These are phyloP conservation scores for Melanchra persicariae DNA, from an alignment of 2,888 invertebrate genomes.

Conservation along the genomic window DNA sequence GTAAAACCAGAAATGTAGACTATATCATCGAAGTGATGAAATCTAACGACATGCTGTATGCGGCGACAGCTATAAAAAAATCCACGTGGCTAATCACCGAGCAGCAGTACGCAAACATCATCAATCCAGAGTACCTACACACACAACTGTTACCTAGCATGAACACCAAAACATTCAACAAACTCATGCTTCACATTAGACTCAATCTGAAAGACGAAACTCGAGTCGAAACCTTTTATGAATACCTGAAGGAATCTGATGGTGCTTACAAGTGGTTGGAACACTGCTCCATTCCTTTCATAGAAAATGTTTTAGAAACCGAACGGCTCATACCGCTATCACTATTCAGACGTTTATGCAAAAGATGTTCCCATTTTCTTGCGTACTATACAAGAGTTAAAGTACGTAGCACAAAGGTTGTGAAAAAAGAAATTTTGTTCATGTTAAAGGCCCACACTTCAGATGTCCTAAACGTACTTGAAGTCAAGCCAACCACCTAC, in stretches of 20 bases:
- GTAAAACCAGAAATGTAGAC: no score
- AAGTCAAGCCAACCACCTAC: slow-evolving; percentile 40
- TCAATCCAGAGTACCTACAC: slow-evolving; percentile 32
- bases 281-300: no score
- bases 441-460: slow-evolving; percentile 68
- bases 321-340: slow-evolving; percentile 56
- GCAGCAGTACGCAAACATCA: slow-evolving; percentile 68
- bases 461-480: slow-evolving; percentile 74
- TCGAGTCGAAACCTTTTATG: no score
- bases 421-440: slow-evolving; percentile 52
- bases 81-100: slow-evolving; percentile 80
- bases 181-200: no score
- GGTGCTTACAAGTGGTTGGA: no score
- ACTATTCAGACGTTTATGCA: slow-evolving; percentile 73
- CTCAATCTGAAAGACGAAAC: no score
- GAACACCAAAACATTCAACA: no score
- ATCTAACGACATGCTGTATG: slow-evolving; percentile 25
- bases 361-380: slow-evolving; percentile 71
- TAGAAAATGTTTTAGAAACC: slow-evolving; percentile 47
- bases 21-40: no score
- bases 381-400: slow-evolving; percentile 1
- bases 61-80: slow-evolving; percentile 78
- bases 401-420: not conserved
- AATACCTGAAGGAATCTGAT: no score
- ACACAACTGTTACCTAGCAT: no score